A percentile compares a stretch with the other conserved stretches of the same genome.
Evolutionary conservation across 2,113 vertebrate species (phyloP).

Genomic region (Malurus cyaneus): DNA sequence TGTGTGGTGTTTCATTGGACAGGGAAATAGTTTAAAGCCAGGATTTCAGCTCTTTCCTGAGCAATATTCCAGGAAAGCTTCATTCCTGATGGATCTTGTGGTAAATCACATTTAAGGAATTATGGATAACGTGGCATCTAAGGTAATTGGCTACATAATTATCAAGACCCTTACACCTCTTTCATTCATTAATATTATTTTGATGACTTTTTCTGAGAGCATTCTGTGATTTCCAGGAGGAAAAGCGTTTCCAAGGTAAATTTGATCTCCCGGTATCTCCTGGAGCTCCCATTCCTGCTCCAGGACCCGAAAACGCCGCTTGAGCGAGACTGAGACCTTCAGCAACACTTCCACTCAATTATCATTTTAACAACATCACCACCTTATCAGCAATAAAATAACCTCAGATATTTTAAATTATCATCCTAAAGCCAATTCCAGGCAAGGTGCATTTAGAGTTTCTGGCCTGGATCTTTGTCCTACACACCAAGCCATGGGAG

Average conservation of each 20-base stretch:
- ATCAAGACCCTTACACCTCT: neutral
- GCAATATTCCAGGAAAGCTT: neutral
- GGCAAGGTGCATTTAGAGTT: neutral
- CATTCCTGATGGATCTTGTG: neutral
- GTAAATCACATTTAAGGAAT: neutral
- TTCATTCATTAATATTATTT: neutral
- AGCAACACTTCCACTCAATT: neutral
- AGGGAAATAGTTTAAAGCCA: neutral
- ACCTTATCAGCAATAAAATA: neutral
- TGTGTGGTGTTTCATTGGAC: constrained; percentile 65
- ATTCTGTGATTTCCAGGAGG: neutral
- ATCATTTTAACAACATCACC: neutral
- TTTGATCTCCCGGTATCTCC: neutral
- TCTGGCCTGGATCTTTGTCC: neutral
- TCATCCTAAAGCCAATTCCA: neutral
- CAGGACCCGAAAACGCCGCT: neutral
- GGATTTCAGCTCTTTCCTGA: neutral
- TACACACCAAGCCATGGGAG: neutral
- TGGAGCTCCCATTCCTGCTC: neutral
- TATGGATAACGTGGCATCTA: neutral
- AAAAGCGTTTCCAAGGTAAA: neutral
- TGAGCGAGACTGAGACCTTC: neutral
- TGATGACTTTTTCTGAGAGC: neutral
- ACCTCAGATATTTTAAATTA: neutral
- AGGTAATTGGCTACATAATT: neutral